These are phyloP conservation scores for Sinella curviseta DNA, from an alignment of 1,140 invertebrate species.

Conservation along the genomic window DNA sequence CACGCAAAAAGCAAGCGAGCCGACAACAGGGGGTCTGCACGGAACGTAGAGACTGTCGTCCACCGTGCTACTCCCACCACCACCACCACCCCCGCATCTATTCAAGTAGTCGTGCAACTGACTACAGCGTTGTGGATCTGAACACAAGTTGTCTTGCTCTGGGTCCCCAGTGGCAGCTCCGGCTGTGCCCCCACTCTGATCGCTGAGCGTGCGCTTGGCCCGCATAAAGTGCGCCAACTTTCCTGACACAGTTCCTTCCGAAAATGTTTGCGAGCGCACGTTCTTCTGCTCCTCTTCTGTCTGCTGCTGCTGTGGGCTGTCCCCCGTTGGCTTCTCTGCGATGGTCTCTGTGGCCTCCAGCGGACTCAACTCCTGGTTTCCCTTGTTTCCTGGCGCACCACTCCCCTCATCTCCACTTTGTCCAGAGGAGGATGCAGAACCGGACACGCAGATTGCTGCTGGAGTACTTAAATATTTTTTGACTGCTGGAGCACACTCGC, in stretches of 20 bases:
- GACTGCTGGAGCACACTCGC: slow-evolving; percentile 39
- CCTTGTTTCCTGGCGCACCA: background rate
- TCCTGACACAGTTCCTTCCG: background rate
- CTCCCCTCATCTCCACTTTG: background rate
- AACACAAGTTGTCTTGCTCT: slow-evolving; percentile 8
- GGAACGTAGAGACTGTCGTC: background rate
- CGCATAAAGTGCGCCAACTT: background rate
- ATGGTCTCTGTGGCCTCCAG: too few relatives aligned
- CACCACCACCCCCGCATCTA: background rate
- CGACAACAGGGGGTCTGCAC: background rate
- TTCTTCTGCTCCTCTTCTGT: background rate
- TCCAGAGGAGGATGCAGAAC: background rate
- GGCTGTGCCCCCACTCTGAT: background rate
- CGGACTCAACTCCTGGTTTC: too few relatives aligned
- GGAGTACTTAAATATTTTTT: slow-evolving; percentile 42
- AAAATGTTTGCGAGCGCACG: background rate
- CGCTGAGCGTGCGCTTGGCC: background rate
- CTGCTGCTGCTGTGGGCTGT: too few relatives aligned
- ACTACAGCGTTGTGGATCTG: background rate
- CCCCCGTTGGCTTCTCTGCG: too few relatives aligned
- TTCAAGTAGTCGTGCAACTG: background rate
- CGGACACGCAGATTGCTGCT: slow-evolving; percentile 31
- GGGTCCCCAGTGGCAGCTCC: background rate
- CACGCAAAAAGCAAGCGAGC: background rate
- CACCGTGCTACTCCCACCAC: background rate